Conservation (phyloP, 2,113 vertebrate species). For the Anhinga rufa region DNA sequence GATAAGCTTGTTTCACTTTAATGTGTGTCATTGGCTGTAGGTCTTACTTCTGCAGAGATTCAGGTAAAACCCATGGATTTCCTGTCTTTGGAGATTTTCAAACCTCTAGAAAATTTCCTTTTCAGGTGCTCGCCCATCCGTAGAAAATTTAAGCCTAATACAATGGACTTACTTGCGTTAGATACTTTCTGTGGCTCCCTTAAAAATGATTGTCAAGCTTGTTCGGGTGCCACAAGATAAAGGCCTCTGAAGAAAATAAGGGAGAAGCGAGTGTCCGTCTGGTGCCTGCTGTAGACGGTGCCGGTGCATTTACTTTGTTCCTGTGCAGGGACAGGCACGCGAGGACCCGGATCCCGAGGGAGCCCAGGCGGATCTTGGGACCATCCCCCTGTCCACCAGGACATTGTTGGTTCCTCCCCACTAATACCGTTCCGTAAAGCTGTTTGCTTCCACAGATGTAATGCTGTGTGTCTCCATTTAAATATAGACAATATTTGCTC, state of each 20-base stretch:
- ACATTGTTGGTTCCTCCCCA: background rate
- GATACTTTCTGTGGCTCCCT: background rate
- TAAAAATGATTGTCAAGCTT: fast-evolving
- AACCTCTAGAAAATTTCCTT: background rate
- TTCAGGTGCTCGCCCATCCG: background rate
- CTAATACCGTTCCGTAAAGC: background rate
- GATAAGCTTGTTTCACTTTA: background rate
- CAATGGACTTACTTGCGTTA: background rate
- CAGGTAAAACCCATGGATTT: background rate
- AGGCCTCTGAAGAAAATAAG: background rate
- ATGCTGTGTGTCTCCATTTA: background rate
- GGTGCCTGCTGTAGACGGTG: background rate
- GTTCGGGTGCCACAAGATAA: background rate
- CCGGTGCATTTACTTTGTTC: background rate
- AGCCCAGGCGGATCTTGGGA: background rate
- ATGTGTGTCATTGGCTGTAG: background rate
- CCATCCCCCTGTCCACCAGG: no score
- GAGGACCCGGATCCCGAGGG: background rate
- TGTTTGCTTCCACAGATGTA: background rate
- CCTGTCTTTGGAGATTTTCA: background rate
- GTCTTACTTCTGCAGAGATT: background rate
- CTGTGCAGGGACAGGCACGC: background rate
- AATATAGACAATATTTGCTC: background rate
- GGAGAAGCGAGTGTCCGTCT: fast-evolving
- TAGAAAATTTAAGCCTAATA: background rate